Evolutionary conservation across 2,888 invertebrate species (phyloP).

Genomic region (Fragum sueziense): DNA sequence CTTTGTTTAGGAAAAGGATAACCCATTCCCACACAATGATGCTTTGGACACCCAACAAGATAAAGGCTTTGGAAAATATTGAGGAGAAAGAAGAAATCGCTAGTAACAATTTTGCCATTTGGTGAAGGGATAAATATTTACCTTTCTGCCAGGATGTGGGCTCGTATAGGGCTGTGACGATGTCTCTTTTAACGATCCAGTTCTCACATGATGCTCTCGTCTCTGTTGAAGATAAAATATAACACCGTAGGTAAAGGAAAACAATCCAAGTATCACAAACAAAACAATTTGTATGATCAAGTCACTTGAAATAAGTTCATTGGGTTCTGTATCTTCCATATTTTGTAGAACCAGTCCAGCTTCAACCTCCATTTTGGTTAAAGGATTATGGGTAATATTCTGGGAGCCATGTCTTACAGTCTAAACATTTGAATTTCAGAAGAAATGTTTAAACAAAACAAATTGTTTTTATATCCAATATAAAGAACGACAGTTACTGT

Average conservation of each 20-base stretch:
- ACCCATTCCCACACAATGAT: too few species aligned
- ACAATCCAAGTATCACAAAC: conserved; percentile 50
- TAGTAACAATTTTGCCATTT: too few species aligned
- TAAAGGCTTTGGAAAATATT: too few species aligned
- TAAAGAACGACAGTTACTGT: too few species aligned
- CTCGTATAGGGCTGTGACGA: conserved; percentile 69
- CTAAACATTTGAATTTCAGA: too few species aligned
- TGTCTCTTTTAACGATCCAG: conserved; percentile 71
- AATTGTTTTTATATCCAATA: too few species aligned
- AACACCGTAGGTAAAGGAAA: conserved; percentile 60
- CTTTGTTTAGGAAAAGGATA: too few species aligned
- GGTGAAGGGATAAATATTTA: conserved; percentile 25
- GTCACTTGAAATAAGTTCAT: conserved; percentile 33
- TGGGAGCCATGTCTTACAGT: conserved; percentile 18
- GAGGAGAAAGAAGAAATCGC: too few species aligned
- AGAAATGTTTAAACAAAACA: too few species aligned
- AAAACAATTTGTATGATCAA: conserved; percentile 49
- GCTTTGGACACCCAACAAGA: too few species aligned
- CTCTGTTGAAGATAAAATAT: conserved; percentile 73
- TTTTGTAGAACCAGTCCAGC: conserved; percentile 39
- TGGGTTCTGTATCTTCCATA: conserved; percentile 31
- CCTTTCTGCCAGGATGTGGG: conserved; percentile 72
- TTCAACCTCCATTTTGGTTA: conserved; percentile 49
- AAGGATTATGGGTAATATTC: conserved; percentile 30
- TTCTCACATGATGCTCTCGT: conserved; percentile 72